A percentile compares a stretch with the other conserved stretches of the same genome.
phyloP scores from a whole-genome alignment of 2,797 vertebrate genomes.

The Todus mexicanus region DNA sequence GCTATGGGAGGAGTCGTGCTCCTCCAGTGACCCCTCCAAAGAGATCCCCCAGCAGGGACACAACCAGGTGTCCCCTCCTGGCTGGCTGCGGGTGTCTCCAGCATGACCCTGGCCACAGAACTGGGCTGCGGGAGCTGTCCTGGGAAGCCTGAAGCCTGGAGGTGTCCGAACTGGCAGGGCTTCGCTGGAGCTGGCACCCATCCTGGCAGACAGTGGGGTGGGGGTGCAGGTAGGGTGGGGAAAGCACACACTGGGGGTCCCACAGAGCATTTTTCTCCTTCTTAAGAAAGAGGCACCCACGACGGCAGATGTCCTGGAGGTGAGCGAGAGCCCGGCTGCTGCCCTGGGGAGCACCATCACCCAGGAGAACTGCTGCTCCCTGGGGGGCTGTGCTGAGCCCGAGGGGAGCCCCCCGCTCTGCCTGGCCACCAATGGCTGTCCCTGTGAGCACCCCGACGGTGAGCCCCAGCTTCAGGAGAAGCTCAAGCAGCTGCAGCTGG shows the following conservation, averaged over 20 bases:
- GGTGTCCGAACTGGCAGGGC: not conserved
- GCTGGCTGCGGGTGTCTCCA: not conserved
- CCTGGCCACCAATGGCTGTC: not conserved
- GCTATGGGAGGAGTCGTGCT: not conserved
- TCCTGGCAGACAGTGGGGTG: not conserved
- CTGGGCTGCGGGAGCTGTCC: not conserved
- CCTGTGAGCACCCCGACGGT: not conserved
- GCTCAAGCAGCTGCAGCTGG: constrained; percentile 65
- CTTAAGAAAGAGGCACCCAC: constrained; percentile 25
- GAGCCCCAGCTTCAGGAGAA: constrained; percentile 60
- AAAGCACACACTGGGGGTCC: rapidly evolving
- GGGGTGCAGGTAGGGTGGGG: not conserved
- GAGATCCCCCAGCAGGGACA: not conserved
- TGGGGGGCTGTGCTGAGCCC: not conserved
- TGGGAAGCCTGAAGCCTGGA: not conserved
- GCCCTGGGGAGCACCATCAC: not conserved
- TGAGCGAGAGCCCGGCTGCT: not conserved
- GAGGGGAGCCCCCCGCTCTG: constrained; percentile 1
- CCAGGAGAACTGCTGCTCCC: not conserved
- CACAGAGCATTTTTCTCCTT: not conserved
- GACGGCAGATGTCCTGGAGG: not conserved
- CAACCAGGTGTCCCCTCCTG: not conserved
- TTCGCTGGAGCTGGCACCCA: not conserved
- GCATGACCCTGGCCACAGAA: rapidly evolving
- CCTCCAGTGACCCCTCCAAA: rapidly evolving